These are phyloP conservation scores for Troides aeacus DNA, from an alignment of 2,888 invertebrate genomes.

Conservation along the genomic window DNA sequence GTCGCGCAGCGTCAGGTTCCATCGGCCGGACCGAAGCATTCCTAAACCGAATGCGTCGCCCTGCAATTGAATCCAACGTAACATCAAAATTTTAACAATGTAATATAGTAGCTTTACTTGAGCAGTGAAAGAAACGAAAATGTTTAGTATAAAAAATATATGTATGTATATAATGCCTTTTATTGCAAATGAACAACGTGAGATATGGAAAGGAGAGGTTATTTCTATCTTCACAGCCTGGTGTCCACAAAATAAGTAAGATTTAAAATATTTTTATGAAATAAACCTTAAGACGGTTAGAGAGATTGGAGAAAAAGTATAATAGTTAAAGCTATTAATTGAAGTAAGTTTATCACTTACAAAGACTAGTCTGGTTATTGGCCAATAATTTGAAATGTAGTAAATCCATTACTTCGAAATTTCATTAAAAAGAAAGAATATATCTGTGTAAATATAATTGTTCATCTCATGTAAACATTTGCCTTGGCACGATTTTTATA, in stretches of 20 bases:
- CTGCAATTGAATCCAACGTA: constrained; percentile 35
- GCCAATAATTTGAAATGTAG: too few relatives aligned
- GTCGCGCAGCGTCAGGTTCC: constrained; percentile 87
- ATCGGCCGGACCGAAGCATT: constrained; percentile 83
- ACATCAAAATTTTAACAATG: neutral
- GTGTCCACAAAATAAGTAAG: too few relatives aligned
- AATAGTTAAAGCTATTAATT: too few relatives aligned
- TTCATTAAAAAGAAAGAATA: neutral
- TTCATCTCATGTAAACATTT: constrained; percentile 8
- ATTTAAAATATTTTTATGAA: too few relatives aligned
- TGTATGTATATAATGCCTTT: too few relatives aligned
- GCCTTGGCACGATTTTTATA: constrained; percentile 25
- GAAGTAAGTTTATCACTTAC: too few relatives aligned
- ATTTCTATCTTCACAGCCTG: too few relatives aligned
- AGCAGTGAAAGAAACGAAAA: neutral
- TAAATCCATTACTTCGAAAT: neutral
- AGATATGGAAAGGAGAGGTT: too few relatives aligned
- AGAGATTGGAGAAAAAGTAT: too few relatives aligned
- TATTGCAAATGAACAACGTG: too few relatives aligned
- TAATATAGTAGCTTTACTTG: neutral
- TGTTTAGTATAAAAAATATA: neutral
- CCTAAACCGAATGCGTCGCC: constrained; percentile 82
- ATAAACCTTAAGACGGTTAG: too few relatives aligned
- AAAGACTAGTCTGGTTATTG: too few relatives aligned
- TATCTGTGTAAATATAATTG: neutral